Percentiles rank a stretch among this genome's conserved stretches.
phyloP scores from a whole-genome alignment of 2,113 vertebrate species.

The Silurus meridionalis region DNA sequence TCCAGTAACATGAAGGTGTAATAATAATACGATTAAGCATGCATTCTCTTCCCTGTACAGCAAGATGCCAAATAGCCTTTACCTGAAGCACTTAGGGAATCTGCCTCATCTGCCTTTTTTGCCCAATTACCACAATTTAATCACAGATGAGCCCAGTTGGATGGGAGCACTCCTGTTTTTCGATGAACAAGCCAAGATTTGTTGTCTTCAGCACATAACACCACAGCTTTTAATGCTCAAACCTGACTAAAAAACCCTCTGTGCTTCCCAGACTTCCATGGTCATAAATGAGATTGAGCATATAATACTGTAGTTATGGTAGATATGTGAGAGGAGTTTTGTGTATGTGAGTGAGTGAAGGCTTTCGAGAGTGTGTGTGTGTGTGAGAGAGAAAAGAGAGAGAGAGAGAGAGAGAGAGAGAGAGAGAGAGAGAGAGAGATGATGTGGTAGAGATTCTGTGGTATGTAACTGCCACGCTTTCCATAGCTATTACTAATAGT shows the following conservation, averaged over 20 bases:
- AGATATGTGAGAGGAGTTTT: constrained; percentile 8
- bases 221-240: constrained; percentile 21
- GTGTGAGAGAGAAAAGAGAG: neutral
- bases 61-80: neutral
- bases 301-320: constrained; percentile 13
- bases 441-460: constrained; percentile 41
- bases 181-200: constrained; percentile 45
- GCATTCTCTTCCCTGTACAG: neutral
- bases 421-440: neutral
- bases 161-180: constrained; percentile 57
- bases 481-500: constrained; percentile 52
- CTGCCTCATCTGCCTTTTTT: neutral
- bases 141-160: constrained; percentile 47
- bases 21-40: neutral
- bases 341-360: neutral
- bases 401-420: constrained; percentile 13
- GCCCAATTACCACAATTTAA: constrained; percentile 48
- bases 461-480: constrained; percentile 64
- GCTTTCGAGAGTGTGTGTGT: neutral
- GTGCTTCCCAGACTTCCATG: neutral
- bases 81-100: neutral
- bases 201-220: constrained; percentile 47
- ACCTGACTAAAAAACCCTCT: neutral
- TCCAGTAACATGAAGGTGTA: neutral
- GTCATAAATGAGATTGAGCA: constrained; percentile 2